These are phyloP conservation scores for Notoglanidium macrostoma DNA, from an alignment of 2,797 vertebrate species.

Conservation along the genomic window DNA sequence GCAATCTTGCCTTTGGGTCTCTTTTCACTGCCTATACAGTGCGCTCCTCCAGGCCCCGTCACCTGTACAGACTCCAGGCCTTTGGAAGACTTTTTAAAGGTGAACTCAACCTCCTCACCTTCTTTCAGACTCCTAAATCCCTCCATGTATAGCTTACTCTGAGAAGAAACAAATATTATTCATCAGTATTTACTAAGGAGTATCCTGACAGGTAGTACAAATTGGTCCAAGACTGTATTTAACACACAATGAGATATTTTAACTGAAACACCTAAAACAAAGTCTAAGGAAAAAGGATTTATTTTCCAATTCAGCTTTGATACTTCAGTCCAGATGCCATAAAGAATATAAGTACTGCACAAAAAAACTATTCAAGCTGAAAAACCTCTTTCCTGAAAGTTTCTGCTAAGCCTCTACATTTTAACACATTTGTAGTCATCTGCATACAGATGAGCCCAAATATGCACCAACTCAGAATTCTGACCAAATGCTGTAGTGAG, in stretches of 20 bases:
- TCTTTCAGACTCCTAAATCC: constrained; percentile 97
- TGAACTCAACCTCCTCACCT: constrained; percentile 92
- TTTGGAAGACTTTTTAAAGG: constrained; percentile 95
- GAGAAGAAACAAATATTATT: constrained; percentile 23
- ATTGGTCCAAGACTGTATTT: neutral
- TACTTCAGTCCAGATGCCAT: neutral
- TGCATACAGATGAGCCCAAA: neutral
- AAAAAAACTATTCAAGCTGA: neutral
- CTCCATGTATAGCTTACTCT: constrained; percentile 99
- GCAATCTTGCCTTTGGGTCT: constrained; percentile 92
- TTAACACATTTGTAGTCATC: neutral
- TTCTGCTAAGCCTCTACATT: neutral
- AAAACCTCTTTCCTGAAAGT: neutral
- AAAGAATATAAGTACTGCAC: neutral
- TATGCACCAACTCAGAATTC: neutral
- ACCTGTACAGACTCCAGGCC: constrained; percentile 92
- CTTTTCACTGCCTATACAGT: constrained; percentile 91
- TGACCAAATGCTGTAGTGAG: neutral
- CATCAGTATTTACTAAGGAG: neutral
- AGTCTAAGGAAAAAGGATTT: neutral
- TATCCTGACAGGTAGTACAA: neutral
- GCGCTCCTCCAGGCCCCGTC: constrained; percentile 87
- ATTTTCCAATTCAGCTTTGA: neutral
- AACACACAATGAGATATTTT: neutral
- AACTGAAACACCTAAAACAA: neutral